Conservation (phyloP, 2,113 vertebrate genomes). For the Ardeotis arabs region DNA sequence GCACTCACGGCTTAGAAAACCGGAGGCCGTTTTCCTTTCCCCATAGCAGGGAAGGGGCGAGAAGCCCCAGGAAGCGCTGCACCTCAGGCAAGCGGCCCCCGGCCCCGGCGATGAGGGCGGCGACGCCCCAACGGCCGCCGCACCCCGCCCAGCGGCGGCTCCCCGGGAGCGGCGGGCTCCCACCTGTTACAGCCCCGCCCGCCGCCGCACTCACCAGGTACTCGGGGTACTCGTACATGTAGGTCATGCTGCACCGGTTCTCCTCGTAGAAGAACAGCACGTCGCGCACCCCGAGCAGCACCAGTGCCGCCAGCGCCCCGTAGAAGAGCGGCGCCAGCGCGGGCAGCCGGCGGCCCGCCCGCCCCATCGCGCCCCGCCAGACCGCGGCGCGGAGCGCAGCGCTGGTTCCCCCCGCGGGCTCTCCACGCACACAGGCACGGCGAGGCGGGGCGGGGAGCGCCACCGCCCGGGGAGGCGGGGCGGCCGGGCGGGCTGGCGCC, state of each 20-base stretch:
- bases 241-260: slow-evolving; percentile 97
- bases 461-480: not conserved
- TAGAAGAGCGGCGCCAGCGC: slow-evolving; percentile 44
- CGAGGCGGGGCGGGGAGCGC: not conserved
- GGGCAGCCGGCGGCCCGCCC: not conserved
- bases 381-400: too few species aligned
- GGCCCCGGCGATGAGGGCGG: not conserved
- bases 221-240: slow-evolving; percentile 97
- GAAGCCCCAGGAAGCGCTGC: not conserved
- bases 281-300: slow-evolving; percentile 83
- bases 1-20: rapidly evolving
- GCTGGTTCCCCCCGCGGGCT: not conserved
- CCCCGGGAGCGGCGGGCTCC: not conserved
- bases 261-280: slow-evolving; percentile 88
- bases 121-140: too few species aligned
- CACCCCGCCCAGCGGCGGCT: not conserved
- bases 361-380: not conserved
- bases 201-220: slow-evolving; percentile 85
- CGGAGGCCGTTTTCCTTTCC: not conserved
- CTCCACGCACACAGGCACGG: not conserved
- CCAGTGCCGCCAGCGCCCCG: slow-evolving; percentile 77
- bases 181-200: slow-evolving; percentile 11
- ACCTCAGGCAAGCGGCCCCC: not conserved
- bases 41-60: rapidly evolving
- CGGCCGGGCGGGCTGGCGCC: not conserved